These are phyloP conservation scores for Cenopis cana DNA, from an alignment of 2,888 invertebrate species.

Conservation along the genomic window DNA sequence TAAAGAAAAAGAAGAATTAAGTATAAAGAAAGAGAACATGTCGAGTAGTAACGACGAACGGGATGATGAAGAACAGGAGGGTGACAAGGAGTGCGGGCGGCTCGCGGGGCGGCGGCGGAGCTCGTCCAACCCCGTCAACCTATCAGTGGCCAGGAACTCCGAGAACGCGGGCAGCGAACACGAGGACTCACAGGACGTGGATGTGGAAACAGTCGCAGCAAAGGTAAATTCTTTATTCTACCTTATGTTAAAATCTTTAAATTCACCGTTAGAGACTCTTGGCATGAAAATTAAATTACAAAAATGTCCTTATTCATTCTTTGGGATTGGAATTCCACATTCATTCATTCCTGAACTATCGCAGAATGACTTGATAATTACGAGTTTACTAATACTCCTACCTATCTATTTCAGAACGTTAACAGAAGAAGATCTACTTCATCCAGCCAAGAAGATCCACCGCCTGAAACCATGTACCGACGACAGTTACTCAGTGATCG, in stretches of 20 bases:
- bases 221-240: conserved; percentile 72
- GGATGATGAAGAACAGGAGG: conserved; percentile 78
- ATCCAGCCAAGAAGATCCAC: conserved; percentile 81
- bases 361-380: too few relatives aligned
- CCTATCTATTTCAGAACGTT: conserved; percentile 69
- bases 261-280: not conserved
- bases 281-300: too few relatives aligned
- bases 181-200: conserved; percentile 82
- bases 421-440: conserved; percentile 79
- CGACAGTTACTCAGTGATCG: conserved; percentile 86
- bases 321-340: too few relatives aligned
- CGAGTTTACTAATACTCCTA: not conserved
- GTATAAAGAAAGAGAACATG: conserved; percentile 83
- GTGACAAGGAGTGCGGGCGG: conserved; percentile 78
- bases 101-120: conserved; percentile 87
- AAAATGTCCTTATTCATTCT: too few relatives aligned
- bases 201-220: conserved; percentile 82
- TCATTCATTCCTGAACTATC: too few relatives aligned
- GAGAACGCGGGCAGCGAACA: conserved; percentile 86
- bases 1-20: conserved; percentile 79
- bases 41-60: conserved; percentile 83
- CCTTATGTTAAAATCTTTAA: not conserved
- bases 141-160: conserved; percentile 86
- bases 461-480: conserved; percentile 84
- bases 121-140: conserved; percentile 93